Base-by-base conservation (phyloP, 2,113 vertebrate species). In the Tinamus guttatus region DNA sequence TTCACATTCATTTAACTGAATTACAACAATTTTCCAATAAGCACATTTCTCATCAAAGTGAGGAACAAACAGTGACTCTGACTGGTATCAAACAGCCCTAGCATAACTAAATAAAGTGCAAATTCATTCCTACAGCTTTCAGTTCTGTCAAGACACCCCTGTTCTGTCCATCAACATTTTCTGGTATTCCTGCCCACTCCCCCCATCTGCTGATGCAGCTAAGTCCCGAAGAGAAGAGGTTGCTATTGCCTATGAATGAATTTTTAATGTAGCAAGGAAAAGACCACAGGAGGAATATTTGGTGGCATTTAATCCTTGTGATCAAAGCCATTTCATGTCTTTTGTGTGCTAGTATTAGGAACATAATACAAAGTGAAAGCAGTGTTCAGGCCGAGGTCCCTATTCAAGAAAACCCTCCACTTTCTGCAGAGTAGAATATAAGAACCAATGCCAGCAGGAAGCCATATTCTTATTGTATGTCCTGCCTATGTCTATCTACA, bases 321-420 rank as follows among this genome's bases (percentile, higher is more conserved):
- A 94, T 96, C 94, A 96, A 97, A 96, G 94, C 22, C 77, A 90
- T 92, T 96, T 94, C 88, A 65, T 58, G 77, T 95, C 88, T 96
- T 92, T 64, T 65, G 30, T 90, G 88, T 92, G 94, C 69, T 96
- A 95, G 93, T 94, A 95, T 95, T 96, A 94, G 95, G 47, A 93
- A 90, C 88, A 92, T 36, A 93, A 92, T 88, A 73, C 1, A 28
- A 96, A 90, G 58, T 12, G 74, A 92, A 89, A 87, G 63, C 43
- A 59, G 40, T 2, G 9, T 67, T 96, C 81, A 87, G 74, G 85
- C 32, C 84, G 67, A 76, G 83, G 77, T 67, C 45, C 65, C 69
- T 81, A 63, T 84, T 89, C 80, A 87, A 16, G 47, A 73, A 94
- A 85, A 32, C 16, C 2, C 54, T 58, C 30, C 45, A 43, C 34